Conservation (phyloP, 2,888 invertebrate species). For the Abscondita cerata region DNA sequence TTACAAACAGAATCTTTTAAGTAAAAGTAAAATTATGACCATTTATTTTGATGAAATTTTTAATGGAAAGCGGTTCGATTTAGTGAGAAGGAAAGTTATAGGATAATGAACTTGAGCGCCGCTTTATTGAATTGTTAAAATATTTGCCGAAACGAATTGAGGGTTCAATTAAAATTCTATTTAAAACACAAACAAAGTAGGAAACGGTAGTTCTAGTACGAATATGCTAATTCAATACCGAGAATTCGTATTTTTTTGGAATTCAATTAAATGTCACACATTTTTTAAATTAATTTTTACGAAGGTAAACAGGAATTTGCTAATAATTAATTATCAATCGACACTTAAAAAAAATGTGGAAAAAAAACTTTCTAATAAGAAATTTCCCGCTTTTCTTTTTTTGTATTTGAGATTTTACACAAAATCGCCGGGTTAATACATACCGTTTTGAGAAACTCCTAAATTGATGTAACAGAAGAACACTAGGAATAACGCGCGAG, state of each 20-base stretch:
- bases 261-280: not conserved
- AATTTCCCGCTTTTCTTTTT: not conserved
- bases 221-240: too few relatives aligned
- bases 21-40: conserved; percentile 27
- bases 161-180: too few relatives aligned
- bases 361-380: not conserved
- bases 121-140: too few relatives aligned
- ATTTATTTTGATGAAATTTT: not conserved
- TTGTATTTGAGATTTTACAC: not conserved
- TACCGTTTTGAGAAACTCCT: not conserved
- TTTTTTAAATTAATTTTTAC: not conserved
- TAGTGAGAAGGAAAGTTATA: too few relatives aligned
- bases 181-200: too few relatives aligned
- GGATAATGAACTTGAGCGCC: too few relatives aligned
- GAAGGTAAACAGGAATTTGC: too few relatives aligned
- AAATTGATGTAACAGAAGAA: not conserved
- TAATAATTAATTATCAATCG: too few relatives aligned
- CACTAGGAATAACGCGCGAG: conserved; percentile 8
- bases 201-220: too few relatives aligned
- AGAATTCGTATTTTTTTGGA: too few relatives aligned
- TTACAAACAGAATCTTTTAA: conserved; percentile 11
- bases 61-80: not conserved
- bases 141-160: too few relatives aligned
- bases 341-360: not conserved
- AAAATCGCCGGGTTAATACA: too few relatives aligned